Conservation (phyloP, 23 tunicate genomes). For the Diplosoma virens region DNA sequence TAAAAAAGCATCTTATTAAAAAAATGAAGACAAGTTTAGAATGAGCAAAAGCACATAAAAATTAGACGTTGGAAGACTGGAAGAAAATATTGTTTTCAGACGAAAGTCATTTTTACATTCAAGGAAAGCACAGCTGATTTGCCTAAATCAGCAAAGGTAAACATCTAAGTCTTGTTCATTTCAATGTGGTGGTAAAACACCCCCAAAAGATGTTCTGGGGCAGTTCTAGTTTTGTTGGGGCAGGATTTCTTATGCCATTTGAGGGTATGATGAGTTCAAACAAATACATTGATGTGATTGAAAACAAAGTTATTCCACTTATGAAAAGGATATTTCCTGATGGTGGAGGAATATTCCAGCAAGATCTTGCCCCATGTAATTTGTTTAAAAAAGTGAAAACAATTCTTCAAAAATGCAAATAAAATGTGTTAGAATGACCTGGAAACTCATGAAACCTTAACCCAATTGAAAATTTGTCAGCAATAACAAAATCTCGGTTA, state of each 20-base stretch:
- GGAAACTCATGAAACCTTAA: background rate
- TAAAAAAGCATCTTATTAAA: slow-evolving; percentile 9
- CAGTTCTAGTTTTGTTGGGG: slow-evolving; percentile 18
- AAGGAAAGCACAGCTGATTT: no score
- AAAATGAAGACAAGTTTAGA: slow-evolving; percentile 9
- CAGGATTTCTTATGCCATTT: slow-evolving; percentile 5
- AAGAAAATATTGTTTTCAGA: slow-evolving; percentile 25
- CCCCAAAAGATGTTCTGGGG: slow-evolving; percentile 29
- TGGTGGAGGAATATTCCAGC: slow-evolving; percentile 23
- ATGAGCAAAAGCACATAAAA: slow-evolving; percentile 6
- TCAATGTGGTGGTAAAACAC: no score
- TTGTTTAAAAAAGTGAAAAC: no score
- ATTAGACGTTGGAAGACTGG: slow-evolving; percentile 25
- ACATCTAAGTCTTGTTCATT: no score
- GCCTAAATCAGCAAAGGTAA: no score
- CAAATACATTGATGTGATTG: background rate
- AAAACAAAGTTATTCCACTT: background rate
- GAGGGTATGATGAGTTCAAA: slow-evolving; percentile 29
- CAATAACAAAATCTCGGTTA: slow-evolving; percentile 27
- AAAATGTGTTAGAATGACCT: background rate
- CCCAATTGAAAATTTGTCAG: background rate
- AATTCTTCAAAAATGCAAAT: no score
- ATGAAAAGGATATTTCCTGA: slow-evolving; percentile 24
- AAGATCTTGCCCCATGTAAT: no score
- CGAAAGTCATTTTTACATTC: slow-evolving; percentile 28